Conservation (phyloP, 2,113 vertebrate genomes). For the Psittacara wagleri region DNA sequence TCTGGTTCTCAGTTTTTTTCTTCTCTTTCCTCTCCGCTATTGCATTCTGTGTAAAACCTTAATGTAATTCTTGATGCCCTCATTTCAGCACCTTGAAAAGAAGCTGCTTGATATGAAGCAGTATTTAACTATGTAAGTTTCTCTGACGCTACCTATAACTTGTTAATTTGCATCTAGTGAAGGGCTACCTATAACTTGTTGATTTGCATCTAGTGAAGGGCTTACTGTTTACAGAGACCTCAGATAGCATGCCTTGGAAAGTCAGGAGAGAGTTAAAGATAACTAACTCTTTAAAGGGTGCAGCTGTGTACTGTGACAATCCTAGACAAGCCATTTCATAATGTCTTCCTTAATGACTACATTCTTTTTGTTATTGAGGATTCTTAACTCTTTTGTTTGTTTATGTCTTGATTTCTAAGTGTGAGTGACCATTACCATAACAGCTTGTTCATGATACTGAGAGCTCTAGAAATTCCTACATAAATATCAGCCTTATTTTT, state of each 20-base stretch:
- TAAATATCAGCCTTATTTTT: not conserved
- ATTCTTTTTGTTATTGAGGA: not conserved
- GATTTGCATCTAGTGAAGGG: not conserved
- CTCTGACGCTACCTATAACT: not conserved
- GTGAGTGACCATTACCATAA: not conserved
- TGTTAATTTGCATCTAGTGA: constrained; percentile 1
- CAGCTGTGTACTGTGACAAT: not conserved
- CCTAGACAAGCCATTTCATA: not conserved
- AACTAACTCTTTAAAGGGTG: not conserved
- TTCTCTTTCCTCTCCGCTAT: not conserved
- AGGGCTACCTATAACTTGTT: not conserved
- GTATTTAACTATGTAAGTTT: not conserved
- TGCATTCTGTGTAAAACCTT: not conserved
- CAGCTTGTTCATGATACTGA: not conserved
- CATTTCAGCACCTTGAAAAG: not conserved
- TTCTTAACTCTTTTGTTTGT: not conserved
- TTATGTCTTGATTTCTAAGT: constrained; percentile 1
- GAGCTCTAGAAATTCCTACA: not conserved
- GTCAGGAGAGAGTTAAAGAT: not conserved
- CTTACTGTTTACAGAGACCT: not conserved
- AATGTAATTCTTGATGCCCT: not conserved
- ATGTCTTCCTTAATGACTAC: not conserved
- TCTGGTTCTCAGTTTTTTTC: not conserved
- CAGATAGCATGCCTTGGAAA: not conserved
- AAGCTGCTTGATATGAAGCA: not conserved